A percentile compares a stretch with the other conserved stretches of the same genome.
These are phyloP conservation scores for Lithobius niger DNA, from an alignment of 1,140 invertebrate species.

Conservation along the genomic window DNA sequence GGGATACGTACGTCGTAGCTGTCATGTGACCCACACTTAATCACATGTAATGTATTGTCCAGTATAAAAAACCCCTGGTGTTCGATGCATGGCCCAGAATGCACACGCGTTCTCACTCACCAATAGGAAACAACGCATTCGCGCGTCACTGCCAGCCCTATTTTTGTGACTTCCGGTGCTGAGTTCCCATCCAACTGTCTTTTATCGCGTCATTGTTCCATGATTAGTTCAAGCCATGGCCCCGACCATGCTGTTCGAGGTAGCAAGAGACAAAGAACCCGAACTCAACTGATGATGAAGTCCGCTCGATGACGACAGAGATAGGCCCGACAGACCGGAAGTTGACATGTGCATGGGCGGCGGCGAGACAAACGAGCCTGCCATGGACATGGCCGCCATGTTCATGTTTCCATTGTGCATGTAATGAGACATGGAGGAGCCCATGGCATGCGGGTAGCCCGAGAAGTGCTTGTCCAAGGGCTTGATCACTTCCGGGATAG, in stretches of 20 bases:
- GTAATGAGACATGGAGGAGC: constrained; percentile 33
- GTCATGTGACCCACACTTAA: no score
- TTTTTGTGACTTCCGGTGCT: no score
- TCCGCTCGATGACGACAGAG: constrained; percentile 16
- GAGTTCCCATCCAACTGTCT: no score
- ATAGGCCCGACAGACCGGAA: constrained; percentile 33
- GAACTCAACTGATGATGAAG: no score
- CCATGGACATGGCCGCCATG: constrained; percentile 26
- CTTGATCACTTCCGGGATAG: constrained; percentile 54
- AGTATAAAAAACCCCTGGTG: no score
- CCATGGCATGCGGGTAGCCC: constrained; percentile 20
- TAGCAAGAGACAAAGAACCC: constrained; percentile 28
- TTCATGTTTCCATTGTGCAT: constrained; percentile 36
- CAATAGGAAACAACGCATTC: no score
- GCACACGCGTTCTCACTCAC: no score
- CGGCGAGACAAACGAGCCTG: constrained; percentile 27
- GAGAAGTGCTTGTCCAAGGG: constrained; percentile 35
- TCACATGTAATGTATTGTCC: no score
- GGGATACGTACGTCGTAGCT: no score
- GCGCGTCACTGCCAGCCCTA: no score
- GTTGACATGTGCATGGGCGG: constrained; percentile 27
- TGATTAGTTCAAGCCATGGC: constrained; percentile 24
- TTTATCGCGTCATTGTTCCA: no score
- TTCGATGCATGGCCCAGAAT: no score
- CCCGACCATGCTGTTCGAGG: constrained; percentile 30